phyloP scores from a whole-genome alignment of 2,888 invertebrate species.

The Capitulum mitella region DNA sequence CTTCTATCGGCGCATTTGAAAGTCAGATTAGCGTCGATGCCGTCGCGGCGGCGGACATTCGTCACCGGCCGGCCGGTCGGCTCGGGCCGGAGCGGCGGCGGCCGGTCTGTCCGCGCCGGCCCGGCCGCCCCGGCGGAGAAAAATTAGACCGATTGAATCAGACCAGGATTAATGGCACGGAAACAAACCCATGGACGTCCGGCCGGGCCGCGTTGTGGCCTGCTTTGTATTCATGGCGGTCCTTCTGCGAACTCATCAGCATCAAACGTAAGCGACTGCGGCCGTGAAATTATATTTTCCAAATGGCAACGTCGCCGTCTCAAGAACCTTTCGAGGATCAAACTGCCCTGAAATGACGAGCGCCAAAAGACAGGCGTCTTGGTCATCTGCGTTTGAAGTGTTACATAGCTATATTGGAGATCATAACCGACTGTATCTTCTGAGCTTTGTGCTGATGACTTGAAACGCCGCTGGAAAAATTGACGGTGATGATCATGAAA shows the following conservation, averaged over 20 bases:
- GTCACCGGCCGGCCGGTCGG: not conserved
- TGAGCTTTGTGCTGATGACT: too few species aligned
- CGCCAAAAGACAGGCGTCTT: not conserved
- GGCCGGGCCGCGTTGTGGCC: not conserved
- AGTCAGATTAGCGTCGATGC: not conserved
- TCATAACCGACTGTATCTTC: too few species aligned
- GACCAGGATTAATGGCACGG: not conserved
- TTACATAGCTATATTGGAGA: too few species aligned
- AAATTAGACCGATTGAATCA: constrained; percentile 18
- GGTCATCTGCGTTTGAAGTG: too few species aligned
- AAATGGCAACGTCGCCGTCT: not conserved
- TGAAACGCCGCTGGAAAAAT: too few species aligned
- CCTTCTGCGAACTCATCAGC: not conserved
- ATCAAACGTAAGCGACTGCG: not conserved
- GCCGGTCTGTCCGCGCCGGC: too few species aligned
- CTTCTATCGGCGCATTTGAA: constrained; percentile 5
- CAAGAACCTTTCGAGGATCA: not conserved
- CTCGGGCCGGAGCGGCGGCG: too few species aligned
- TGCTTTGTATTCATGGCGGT: constrained; percentile 8
- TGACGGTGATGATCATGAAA: too few species aligned
- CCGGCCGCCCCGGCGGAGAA: not conserved
- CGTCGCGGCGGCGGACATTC: not conserved
- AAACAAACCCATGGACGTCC: not conserved
- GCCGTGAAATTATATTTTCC: not conserved
- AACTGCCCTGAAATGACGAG: not conserved